Conservation (phyloP, 2,888 invertebrate species). For the Pandemis corylana region DNA sequence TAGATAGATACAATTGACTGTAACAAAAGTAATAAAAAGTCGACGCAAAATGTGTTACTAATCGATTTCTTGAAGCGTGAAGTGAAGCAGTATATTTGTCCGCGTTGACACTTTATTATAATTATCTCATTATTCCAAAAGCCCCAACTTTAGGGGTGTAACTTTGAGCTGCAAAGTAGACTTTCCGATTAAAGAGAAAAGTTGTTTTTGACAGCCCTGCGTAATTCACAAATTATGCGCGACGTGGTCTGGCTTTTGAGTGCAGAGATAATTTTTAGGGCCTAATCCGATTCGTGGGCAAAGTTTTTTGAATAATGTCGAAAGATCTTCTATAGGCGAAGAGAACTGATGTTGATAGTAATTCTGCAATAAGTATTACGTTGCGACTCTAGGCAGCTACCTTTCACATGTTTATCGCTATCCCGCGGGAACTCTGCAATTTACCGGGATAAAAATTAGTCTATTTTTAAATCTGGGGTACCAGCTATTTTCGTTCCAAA, state of each 20-base stretch:
- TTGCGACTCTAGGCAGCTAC: no score
- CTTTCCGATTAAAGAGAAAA: constrained; percentile 8
- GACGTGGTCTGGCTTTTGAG: background rate
- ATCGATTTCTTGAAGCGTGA: background rate
- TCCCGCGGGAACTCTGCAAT: no score
- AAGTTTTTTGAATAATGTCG: background rate
- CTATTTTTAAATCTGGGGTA: no score
- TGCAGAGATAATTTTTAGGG: constrained; percentile 3
- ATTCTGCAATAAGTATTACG: background rate
- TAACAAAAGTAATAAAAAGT: no score
- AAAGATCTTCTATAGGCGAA: background rate
- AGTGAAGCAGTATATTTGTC: background rate
- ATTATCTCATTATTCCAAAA: constrained; percentile 11
- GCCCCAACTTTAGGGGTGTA: constrained; percentile 4
- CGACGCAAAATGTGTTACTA: no score
- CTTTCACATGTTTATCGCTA: no score
- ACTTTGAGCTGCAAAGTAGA: constrained; percentile 15
- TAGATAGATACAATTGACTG: no score
- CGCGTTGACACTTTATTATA: constrained; percentile 1
- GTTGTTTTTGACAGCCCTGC: constrained; percentile 12
- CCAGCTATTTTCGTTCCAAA: no score
- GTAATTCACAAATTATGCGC: constrained; percentile 13
- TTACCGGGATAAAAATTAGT: no score
- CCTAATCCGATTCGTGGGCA: background rate
- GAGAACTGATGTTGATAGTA: no score